These are phyloP conservation scores for Pachymerium ferrugineum DNA, from an alignment of 2,888 invertebrate species.

Conservation along the genomic window DNA sequence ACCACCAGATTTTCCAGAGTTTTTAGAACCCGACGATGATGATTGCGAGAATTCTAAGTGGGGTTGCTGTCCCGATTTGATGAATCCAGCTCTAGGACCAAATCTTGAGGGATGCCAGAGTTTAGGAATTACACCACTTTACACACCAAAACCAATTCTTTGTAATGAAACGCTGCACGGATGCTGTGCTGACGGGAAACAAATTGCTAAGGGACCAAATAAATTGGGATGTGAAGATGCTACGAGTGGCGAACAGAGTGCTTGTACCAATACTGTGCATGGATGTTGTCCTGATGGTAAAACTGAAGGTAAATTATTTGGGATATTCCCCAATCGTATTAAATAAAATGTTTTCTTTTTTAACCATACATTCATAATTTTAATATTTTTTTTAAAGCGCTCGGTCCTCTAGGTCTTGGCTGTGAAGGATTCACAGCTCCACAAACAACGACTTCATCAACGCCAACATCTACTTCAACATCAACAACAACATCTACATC, in stretches of 20 bases:
- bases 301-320: background rate
- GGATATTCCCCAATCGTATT: background rate
- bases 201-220: conserved; percentile 57
- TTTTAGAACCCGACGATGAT: conserved; percentile 61
- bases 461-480: background rate
- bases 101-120: background rate
- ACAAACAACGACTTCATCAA: background rate
- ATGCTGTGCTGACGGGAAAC: conserved; percentile 79
- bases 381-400: background rate
- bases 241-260: no score
- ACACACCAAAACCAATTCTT: conserved; percentile 54
- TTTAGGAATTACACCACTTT: background rate
- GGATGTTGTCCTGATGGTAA: background rate
- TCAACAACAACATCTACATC: background rate
- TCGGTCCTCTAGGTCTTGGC: background rate
- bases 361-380: no score
- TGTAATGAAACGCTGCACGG: conserved; percentile 58
- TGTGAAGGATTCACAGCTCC: background rate
- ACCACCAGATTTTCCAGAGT: conserved; percentile 16
- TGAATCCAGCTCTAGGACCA: background rate
- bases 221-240: background rate
- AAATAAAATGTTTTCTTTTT: no score
- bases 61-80: conserved; percentile 60
- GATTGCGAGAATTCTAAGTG: conserved; percentile 55
- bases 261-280: background rate